Conservation (phyloP, 2,113 vertebrate species). For the Phalacrocorax aristotelis region DNA sequence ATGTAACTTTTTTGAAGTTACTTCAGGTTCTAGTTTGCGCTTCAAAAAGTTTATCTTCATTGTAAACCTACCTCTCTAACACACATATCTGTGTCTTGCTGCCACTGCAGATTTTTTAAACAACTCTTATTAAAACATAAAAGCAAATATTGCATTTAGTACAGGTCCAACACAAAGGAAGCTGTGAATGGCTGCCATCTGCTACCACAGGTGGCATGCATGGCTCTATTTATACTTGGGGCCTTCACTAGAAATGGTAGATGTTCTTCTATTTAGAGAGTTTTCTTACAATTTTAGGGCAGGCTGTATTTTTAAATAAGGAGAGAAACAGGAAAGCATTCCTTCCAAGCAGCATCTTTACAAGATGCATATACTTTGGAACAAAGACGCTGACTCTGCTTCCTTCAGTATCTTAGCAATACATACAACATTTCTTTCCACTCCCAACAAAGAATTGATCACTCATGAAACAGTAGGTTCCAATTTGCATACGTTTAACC, state of each 20-base stretch:
- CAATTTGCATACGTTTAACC: constrained; percentile 74
- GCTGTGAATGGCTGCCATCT: constrained; percentile 50
- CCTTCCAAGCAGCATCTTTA: neutral
- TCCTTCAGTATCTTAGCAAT: constrained; percentile 37
- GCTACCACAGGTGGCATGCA: constrained; percentile 42
- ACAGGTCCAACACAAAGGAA: constrained; percentile 6
- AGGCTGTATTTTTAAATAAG: neutral
- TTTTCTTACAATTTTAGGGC: neutral
- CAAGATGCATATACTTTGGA: neutral
- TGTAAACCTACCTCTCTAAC: neutral
- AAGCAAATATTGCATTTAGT: neutral
- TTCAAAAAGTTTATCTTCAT: neutral
- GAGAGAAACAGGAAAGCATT: neutral
- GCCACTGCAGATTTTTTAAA: neutral
- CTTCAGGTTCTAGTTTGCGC: neutral
- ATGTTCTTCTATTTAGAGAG: neutral
- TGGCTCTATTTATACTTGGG: constrained; percentile 2
- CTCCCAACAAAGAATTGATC: constrained; percentile 66
- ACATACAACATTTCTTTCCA: constrained; percentile 24
- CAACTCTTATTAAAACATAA: constrained; percentile 7
- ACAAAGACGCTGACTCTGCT: neutral
- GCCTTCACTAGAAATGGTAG: neutral
- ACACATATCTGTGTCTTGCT: neutral
- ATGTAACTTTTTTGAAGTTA: neutral
- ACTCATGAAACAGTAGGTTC: constrained; percentile 65